These are phyloP conservation scores for Artibeus jamaicensis DNA, from an alignment of 2,797 vertebrate species.

Conservation along the genomic window DNA sequence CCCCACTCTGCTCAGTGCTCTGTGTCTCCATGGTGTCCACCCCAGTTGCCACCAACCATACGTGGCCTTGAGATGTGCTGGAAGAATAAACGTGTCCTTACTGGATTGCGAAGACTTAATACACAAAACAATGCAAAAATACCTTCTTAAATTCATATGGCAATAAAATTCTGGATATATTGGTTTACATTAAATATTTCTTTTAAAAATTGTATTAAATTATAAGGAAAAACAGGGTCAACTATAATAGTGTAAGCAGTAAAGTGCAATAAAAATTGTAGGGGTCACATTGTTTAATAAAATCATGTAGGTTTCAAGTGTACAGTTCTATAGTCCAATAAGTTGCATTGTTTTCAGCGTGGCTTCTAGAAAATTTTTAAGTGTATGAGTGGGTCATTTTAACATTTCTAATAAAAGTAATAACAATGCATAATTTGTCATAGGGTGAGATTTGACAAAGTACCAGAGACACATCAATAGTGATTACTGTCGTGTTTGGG, in stretches of 20 bases:
- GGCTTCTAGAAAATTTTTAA: background rate
- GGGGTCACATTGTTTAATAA: background rate
- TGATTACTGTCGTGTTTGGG: background rate
- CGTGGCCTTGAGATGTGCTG: background rate
- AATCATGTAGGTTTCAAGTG: background rate
- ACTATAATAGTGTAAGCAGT: background rate
- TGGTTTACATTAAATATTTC: background rate
- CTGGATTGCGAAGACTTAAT: background rate
- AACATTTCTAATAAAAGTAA: background rate
- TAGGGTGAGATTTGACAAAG: background rate
- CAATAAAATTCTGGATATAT: background rate
- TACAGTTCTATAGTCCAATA: background rate
- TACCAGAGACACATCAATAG: background rate
- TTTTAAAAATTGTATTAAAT: background rate
- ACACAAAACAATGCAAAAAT: background rate
- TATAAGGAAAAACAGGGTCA: background rate
- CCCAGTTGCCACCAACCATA: background rate
- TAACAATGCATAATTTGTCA: background rate
- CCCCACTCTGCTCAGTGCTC: accelerated
- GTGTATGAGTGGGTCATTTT: background rate
- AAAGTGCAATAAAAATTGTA: background rate
- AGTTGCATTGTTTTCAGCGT: background rate
- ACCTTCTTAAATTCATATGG: background rate
- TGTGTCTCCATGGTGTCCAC: background rate
- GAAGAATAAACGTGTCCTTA: background rate